These are phyloP conservation scores for Squalus acanthias DNA, from an alignment of 2,797 vertebrate species.

Conservation along the genomic window DNA sequence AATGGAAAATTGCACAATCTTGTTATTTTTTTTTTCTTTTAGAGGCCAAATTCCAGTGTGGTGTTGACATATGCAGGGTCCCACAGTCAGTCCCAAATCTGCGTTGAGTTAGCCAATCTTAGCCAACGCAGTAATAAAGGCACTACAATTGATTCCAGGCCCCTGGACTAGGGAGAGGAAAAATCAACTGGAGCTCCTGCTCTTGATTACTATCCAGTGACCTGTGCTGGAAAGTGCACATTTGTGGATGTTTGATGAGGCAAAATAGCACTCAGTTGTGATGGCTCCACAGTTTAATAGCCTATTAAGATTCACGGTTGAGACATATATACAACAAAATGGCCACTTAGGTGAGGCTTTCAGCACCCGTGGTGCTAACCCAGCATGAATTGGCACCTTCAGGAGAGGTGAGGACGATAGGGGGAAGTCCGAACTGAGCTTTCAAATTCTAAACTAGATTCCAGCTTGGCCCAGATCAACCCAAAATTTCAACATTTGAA, in stretches of 20 bases:
- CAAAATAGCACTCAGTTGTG: not conserved
- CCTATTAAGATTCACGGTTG: not conserved
- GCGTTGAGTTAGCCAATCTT: slow-evolving; percentile 14
- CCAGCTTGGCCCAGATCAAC: not conserved
- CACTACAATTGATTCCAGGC: slow-evolving; percentile 25
- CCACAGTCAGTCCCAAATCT: not conserved
- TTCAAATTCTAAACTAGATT: not conserved
- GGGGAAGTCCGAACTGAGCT: not conserved
- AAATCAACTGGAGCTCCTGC: slow-evolving; percentile 16
- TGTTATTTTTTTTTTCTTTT: not conserved
- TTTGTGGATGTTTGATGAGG: slow-evolving; percentile 29
- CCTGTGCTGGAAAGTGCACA: slow-evolving; percentile 32
- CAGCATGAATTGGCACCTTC: not conserved
- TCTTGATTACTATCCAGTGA: slow-evolving; percentile 34
- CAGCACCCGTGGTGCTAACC: not conserved
- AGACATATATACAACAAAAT: not conserved
- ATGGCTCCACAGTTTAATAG: not conserved
- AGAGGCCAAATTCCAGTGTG: not conserved
- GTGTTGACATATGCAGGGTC: not conserved
- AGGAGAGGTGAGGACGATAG: not conserved
- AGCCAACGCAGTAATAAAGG: slow-evolving; percentile 10
- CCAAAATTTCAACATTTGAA: not conserved
- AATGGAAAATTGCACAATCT: not conserved
- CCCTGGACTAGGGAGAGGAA: slow-evolving; percentile 21
- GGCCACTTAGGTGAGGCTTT: not conserved